Conservation (phyloP, 1,140 invertebrate genomes). For the Popillia japonica region DNA sequence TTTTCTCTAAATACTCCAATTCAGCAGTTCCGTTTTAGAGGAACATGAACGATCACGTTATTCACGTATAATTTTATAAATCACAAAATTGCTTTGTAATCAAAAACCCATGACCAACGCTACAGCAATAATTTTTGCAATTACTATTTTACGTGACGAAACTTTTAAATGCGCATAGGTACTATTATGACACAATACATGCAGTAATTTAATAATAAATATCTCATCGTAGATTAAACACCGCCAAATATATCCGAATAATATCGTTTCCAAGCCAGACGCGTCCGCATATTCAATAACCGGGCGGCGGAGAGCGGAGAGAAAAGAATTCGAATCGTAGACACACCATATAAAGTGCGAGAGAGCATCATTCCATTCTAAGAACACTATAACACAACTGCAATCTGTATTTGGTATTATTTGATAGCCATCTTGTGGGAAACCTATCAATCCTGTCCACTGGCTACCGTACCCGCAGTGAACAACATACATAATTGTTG, state of each 20-base stretch:
- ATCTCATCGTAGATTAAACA: too few relatives aligned
- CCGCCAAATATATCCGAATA: neutral
- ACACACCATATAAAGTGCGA: slow-evolving; percentile 42
- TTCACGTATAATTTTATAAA: too few relatives aligned
- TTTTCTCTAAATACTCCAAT: too few relatives aligned
- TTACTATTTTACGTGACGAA: too few relatives aligned
- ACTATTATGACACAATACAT: too few relatives aligned
- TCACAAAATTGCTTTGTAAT: too few relatives aligned
- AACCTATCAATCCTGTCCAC: slow-evolving; percentile 48
- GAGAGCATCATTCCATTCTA: slow-evolving; percentile 39
- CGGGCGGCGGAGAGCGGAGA: neutral
- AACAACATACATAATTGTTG: slow-evolving; percentile 16
- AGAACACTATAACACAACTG: slow-evolving; percentile 37
- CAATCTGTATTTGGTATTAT: slow-evolving; percentile 53
- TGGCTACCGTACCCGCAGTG: slow-evolving; percentile 27
- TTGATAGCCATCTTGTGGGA: slow-evolving; percentile 54
- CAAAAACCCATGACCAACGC: too few relatives aligned
- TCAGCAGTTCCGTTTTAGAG: too few relatives aligned
- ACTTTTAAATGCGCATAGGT: neutral
- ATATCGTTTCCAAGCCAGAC: neutral
- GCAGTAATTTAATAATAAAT: too few relatives aligned
- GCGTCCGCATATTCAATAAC: neutral
- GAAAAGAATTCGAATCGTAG: slow-evolving; percentile 24
- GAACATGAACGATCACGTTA: too few relatives aligned
- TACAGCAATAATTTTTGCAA: too few relatives aligned